Percentiles rank a stretch among this genome's conserved stretches.
phyloP scores from a whole-genome alignment of 2,888 invertebrate species.

The Chydorus sphaericus region DNA sequence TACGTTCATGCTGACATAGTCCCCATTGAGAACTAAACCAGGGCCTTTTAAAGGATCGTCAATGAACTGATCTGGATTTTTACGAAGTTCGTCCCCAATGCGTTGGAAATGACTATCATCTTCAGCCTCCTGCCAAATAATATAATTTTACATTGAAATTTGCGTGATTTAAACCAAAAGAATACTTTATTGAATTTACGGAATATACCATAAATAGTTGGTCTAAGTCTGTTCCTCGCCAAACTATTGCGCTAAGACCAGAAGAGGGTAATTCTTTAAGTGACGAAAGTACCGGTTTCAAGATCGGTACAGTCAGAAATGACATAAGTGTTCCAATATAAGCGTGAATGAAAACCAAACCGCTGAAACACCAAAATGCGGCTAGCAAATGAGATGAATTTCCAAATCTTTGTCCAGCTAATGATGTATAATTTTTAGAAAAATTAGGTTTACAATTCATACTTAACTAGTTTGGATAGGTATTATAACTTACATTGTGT shows the following conservation, averaged over 20 bases:
- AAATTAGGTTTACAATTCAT: background rate
- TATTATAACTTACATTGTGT: slow-evolving; percentile 14
- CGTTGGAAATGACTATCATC: slow-evolving; percentile 4
- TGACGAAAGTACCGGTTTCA: slow-evolving; percentile 11
- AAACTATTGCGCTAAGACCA: slow-evolving; percentile 8
- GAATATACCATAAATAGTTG: slow-evolving; percentile 14
- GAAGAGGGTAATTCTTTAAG: slow-evolving; percentile 12
- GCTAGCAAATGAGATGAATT: slow-evolving; percentile 5
- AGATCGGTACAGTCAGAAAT: slow-evolving; percentile 7
- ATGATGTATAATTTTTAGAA: background rate
- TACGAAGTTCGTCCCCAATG: background rate
- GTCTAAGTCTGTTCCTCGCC: slow-evolving; percentile 9
- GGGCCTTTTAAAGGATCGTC: background rate
- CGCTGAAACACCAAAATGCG: slow-evolving; percentile 10
- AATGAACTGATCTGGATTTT: background rate
- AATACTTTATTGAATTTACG: no score
- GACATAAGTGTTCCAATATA: slow-evolving; percentile 11
- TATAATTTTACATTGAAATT: background rate
- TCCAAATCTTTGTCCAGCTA: slow-evolving; percentile 10
- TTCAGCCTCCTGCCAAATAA: slow-evolving; percentile 1
- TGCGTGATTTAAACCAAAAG: no score
- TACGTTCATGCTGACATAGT: background rate
- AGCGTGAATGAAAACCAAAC: slow-evolving; percentile 5
- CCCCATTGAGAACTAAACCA: background rate
- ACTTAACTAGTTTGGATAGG: background rate